These are phyloP conservation scores for Liposcelis brunnea DNA, from an alignment of 2,888 invertebrate genomes.

Conservation along the genomic window DNA sequence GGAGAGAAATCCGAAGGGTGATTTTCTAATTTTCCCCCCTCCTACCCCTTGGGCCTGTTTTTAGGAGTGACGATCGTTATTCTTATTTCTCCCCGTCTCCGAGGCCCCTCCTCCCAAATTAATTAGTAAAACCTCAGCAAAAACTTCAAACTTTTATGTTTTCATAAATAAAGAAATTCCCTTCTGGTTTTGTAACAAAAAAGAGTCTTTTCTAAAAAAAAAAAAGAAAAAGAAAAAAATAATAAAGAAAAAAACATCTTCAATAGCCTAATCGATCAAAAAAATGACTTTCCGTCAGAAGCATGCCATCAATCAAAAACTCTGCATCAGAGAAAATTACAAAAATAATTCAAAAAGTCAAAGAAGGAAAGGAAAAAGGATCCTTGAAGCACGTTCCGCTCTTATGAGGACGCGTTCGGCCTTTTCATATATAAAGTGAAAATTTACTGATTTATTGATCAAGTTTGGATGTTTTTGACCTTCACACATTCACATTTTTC, in stretches of 20 bases:
- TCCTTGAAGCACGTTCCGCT: slow-evolving; percentile 1
- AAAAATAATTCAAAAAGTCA: slow-evolving; percentile 7
- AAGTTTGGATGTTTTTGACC: not conserved
- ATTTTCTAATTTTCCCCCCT: not conserved
- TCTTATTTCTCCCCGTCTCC: not conserved
- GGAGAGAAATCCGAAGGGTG: not conserved
- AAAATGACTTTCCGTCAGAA: slow-evolving; percentile 8
- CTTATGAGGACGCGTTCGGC: slow-evolving; percentile 5
- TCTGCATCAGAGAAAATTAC: slow-evolving; percentile 8
- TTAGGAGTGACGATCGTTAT: not conserved
- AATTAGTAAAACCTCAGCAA: no score
- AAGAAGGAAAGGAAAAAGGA: not conserved
- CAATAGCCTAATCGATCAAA: slow-evolving; percentile 10
- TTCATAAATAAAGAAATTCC: no score
- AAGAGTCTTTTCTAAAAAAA: not conserved
- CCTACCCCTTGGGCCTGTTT: not conserved
- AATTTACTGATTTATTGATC: not conserved
- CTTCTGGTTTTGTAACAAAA: no score
- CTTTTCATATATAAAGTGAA: not conserved
- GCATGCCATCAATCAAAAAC: slow-evolving; percentile 9
- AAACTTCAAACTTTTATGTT: no score
- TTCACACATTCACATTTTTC: not conserved
- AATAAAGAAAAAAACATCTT: slow-evolving; percentile 9
- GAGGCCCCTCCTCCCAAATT: not conserved
- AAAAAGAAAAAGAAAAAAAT: slow-evolving; percentile 6